These are phyloP conservation scores for Bubo blakistoni DNA, from an alignment of 2,113 vertebrate species.

Conservation along the genomic window DNA sequence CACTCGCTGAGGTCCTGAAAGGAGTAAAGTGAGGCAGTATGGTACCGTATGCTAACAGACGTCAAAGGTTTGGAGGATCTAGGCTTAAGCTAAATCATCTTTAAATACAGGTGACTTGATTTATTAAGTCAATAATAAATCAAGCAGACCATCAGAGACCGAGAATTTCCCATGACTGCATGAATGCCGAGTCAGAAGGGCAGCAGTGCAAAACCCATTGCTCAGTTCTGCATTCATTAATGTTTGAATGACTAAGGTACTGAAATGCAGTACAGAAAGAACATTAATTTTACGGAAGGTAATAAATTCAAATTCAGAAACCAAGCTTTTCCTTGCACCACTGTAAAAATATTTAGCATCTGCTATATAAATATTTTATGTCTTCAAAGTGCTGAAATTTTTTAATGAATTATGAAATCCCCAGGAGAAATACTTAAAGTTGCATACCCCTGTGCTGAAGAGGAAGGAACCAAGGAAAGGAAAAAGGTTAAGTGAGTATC, in stretches of 20 bases:
- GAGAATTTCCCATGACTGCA: neutral
- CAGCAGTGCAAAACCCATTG: slow-evolving; percentile 29
- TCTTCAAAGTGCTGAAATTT: neutral
- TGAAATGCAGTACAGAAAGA: neutral
- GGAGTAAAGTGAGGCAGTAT: neutral
- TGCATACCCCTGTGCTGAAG: neutral
- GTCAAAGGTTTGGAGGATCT: neutral
- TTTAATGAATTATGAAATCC: slow-evolving; percentile 7
- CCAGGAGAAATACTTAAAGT: neutral
- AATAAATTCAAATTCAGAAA: slow-evolving; percentile 30
- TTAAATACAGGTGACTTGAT: neutral
- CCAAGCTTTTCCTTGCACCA: slow-evolving; percentile 6
- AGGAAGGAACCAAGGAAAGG: neutral
- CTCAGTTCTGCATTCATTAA: slow-evolving; percentile 1
- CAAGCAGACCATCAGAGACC: neutral
- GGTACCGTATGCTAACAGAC: neutral
- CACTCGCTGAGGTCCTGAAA: neutral
- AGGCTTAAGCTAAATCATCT: neutral
- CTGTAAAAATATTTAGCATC: slow-evolving; percentile 43
- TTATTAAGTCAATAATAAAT: neutral
- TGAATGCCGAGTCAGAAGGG: neutral
- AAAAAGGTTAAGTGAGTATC: slow-evolving; percentile 34
- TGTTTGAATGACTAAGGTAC: neutral
- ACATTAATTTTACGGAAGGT: neutral
- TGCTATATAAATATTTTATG: slow-evolving; percentile 23